Evolutionary conservation across 2,888 invertebrate genomes (phyloP).

Genomic region (Tiliacea citrago): DNA sequence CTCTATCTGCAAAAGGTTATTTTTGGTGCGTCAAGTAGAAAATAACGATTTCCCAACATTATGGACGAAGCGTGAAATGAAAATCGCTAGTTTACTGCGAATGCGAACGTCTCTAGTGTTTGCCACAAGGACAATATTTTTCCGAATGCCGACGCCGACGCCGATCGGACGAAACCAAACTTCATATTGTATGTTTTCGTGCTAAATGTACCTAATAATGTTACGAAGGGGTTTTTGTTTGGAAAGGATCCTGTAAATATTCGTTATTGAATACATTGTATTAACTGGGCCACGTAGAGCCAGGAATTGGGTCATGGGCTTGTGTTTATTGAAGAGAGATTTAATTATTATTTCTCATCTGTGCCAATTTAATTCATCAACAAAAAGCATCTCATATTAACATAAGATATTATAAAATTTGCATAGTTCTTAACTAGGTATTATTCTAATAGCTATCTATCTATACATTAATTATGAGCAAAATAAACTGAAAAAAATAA

Average conservation of each 20-base stretch:
- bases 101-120: conserved; percentile 33
- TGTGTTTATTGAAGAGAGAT: background rate
- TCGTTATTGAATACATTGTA: conserved; percentile 12
- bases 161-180: conserved; percentile 23
- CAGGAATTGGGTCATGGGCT: background rate
- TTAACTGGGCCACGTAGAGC: background rate
- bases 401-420: background rate
- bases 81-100: conserved; percentile 34
- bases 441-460: no score
- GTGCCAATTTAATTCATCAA: background rate
- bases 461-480: background rate
- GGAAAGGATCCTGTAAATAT: conserved; percentile 41
- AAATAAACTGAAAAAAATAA: background rate
- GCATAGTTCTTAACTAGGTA: background rate
- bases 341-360: background rate
- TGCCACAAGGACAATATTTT: conserved; percentile 18
- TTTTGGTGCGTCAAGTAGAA: conserved; percentile 15
- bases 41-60: conserved; percentile 31
- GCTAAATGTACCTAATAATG: conserved; percentile 26
- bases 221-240: conserved; percentile 36
- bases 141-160: conserved; percentile 21
- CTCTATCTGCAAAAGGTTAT: conserved; percentile 6
- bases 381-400: background rate
- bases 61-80: conserved; percentile 37
- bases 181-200: conserved; percentile 31